A percentile compares a stretch with the other conserved stretches of the same genome.
phyloP scores from a whole-genome alignment of 2,888 invertebrate genomes.

The Lasioglossum malachurum region DNA sequence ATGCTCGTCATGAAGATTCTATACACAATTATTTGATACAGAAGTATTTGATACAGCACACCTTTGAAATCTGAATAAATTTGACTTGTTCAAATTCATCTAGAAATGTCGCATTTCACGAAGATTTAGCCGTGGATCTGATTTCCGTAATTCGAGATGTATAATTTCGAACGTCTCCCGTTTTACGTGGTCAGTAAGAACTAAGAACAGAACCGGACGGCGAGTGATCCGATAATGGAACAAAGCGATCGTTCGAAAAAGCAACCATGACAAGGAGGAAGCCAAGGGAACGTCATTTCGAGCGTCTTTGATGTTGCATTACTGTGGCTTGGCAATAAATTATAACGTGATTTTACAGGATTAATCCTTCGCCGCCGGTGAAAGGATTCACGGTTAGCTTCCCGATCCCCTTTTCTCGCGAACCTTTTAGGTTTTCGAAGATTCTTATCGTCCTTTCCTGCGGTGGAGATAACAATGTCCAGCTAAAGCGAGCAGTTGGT shows the following conservation, averaged over 20 bases:
- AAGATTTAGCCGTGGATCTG: no score
- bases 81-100: no score
- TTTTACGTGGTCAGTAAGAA: background rate
- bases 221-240: background rate
- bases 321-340: background rate
- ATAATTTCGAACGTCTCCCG: background rate
- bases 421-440: background rate
- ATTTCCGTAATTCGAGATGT: background rate
- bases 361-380: slow-evolving; percentile 3
- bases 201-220: background rate
- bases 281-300: background rate
- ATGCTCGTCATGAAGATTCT: no score
- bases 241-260: background rate
- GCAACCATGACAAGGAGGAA: background rate
- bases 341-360: slow-evolving; percentile 6
- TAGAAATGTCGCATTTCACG: no score
- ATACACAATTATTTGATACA: no score
- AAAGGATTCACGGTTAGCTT: background rate
- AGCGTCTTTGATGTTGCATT: slow-evolving; percentile 7
- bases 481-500: slow-evolving; percentile 14
- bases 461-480: slow-evolving; percentile 22
- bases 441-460: slow-evolving; percentile 32
- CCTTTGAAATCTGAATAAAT: no score
- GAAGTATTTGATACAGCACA: no score
- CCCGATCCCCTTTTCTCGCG: background rate